Base-by-base conservation (phyloP, 2,888 invertebrate species). In the Ophion obscuratus region DNA sequence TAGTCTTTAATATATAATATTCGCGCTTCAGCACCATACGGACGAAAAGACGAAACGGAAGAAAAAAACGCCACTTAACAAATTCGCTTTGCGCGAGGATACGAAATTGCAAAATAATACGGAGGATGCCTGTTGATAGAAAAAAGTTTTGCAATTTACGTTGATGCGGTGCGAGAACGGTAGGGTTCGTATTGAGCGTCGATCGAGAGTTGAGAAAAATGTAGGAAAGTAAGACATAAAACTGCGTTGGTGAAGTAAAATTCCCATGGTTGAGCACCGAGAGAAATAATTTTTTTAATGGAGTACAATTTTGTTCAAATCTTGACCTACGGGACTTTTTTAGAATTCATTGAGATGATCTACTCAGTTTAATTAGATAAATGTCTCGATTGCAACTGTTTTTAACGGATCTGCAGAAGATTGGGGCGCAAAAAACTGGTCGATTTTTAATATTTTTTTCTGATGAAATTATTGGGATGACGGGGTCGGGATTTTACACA, bases 1-100 rank as follows among this genome's bases (percentile, higher is more conserved):
- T 81, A 81, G 68, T 68, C 75, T 59, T 47, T 64, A 74, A 74
- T 74, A 67, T 73, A 66, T 74, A 74, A 81, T 75, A 81, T 81
- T 75, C 81, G 67, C 81, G 67, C 75, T 75, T 75, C 68, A 59
- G 59, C 27, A 47, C 31, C n/a, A 10, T 10, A 31, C 17, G 47
- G 3, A 76, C 27, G 66, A 81, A 36, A 27, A 20, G 40, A 24
- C 40, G 47, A 57, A 62, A 53, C 17, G n/a, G 20, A 11, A 71
- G 40, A 81, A 20, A 57, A 64, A 66, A 40, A 73, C 7, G 24
- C 11, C 27, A 59, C 57, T 40, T 73, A 67, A 81, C 27, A 66
- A 66, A 66, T 67, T 66, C 17, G 31, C 66, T 53, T 76, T 59
- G 24, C n/a, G 10, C n/a, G 31, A 40, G 53, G 20, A 36, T 59